Percentiles rank a stretch among this genome's conserved stretches.
Conservation (phyloP, 1,140 invertebrate genomes). For the Aphelenchoides avenae region DNA sequence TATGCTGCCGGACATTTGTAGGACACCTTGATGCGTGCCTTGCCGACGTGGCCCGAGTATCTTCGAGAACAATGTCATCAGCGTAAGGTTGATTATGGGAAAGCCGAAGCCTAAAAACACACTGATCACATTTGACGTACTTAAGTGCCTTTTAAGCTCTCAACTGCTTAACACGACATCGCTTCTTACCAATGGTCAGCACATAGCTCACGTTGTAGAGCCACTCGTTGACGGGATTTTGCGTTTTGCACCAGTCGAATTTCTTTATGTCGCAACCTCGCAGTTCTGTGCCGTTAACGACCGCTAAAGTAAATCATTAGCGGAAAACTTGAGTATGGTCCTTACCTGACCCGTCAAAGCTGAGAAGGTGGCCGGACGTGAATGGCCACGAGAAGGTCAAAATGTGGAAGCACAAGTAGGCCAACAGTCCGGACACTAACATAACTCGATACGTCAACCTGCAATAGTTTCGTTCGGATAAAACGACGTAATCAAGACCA, state of each 20-base stretch:
- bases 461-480: slow-evolving; percentile 3
- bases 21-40: slow-evolving; percentile 36
- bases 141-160: too few species aligned
- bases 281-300: slow-evolving; percentile 15
- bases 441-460: slow-evolving; percentile 37
- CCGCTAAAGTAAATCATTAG: too few species aligned
- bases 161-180: too few species aligned
- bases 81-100: slow-evolving; percentile 43
- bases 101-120: slow-evolving; percentile 43
- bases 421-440: slow-evolving; percentile 26
- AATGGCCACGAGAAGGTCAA: slow-evolving; percentile 47
- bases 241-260: slow-evolving; percentile 35
- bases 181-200: too few species aligned
- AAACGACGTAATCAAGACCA: slow-evolving; percentile 1
- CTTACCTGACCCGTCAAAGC: too few species aligned
- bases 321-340: too few species aligned
- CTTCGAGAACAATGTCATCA: slow-evolving; percentile 28
- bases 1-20: slow-evolving; percentile 35
- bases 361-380: slow-evolving; percentile 15
- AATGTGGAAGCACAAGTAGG: slow-evolving; percentile 28
- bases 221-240: slow-evolving; percentile 29
- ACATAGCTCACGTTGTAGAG: slow-evolving; percentile 37
- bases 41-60: slow-evolving; percentile 39
- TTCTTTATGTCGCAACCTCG: slow-evolving; percentile 36
- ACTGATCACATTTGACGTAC: too few species aligned